Conservation (phyloP, 2,797 vertebrate species). For the Tragopan temminckii region DNA sequence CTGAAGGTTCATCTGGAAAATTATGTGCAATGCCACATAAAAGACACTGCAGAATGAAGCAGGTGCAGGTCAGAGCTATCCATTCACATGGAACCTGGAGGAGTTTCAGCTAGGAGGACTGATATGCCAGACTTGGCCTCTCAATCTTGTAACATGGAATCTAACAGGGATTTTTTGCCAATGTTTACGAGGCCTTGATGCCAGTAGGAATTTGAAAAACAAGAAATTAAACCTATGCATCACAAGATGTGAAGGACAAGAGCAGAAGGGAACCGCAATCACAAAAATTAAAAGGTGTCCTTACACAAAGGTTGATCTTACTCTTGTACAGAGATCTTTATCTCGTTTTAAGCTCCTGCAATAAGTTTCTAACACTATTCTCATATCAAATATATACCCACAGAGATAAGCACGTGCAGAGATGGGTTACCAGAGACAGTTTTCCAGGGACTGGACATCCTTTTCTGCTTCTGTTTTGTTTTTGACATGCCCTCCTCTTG, state of each 20-base stretch:
- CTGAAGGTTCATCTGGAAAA: constrained; percentile 40
- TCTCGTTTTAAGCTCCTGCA: neutral
- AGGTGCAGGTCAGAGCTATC: constrained; percentile 21
- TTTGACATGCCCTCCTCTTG: neutral
- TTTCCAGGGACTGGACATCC: neutral
- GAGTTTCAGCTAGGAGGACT: neutral
- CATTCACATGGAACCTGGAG: neutral
- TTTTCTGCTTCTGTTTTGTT: neutral
- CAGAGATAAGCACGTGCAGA: accelerated
- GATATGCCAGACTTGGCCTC: neutral
- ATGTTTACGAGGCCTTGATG: accelerated
- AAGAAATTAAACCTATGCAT: neutral
- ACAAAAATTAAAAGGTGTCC: neutral
- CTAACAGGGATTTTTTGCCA: neutral
- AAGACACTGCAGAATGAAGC: neutral
- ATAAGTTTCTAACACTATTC: neutral
- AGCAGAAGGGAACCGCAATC: neutral
- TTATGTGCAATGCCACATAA: neutral
- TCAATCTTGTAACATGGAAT: neutral
- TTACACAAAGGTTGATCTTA: neutral
- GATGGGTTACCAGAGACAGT: neutral
- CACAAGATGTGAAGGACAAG: neutral
- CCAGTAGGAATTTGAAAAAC: neutral
- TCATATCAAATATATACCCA: accelerated
- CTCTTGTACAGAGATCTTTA: accelerated